A percentile compares a stretch with the other conserved stretches of the same genome.
These are phyloP conservation scores for Pristionchus maxplancki DNA, from an alignment of 2,888 invertebrate genomes.

Conservation along the genomic window DNA sequence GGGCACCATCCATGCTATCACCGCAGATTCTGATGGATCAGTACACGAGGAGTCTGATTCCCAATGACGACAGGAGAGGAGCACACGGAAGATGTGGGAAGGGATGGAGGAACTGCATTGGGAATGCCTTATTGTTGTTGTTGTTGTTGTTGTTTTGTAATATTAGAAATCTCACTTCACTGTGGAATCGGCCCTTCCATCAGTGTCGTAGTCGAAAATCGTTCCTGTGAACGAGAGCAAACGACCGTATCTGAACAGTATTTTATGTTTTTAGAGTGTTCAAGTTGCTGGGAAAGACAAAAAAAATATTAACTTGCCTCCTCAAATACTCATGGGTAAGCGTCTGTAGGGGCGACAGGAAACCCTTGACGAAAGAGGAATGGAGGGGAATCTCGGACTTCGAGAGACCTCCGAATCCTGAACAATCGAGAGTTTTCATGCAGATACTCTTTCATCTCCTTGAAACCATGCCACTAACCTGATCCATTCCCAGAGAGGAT, in stretches of 20 bases:
- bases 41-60: constrained; percentile 27
- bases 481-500: constrained; percentile 42
- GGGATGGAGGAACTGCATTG: constrained; percentile 43
- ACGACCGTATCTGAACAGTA: constrained; percentile 33
- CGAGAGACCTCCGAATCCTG: constrained; percentile 38
- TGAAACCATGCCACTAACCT: background rate
- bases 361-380: constrained; percentile 33
- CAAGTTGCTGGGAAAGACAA: background rate
- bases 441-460: background rate
- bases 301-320: background rate
- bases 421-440: background rate
- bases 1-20: constrained; percentile 32
- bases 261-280: background rate
- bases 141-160: too few species aligned
- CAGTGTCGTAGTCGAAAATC: constrained; percentile 50
- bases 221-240: constrained; percentile 48
- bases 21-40: background rate
- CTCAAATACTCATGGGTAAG: constrained; percentile 21
- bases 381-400: constrained; percentile 45
- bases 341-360: constrained; percentile 16
- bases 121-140: too few species aligned
- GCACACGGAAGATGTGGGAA: constrained; percentile 49
- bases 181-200: constrained; percentile 25
- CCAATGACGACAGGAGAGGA: constrained; percentile 48
- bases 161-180: background rate